A percentile compares a stretch with the other conserved stretches of the same genome.
Conservation (phyloP, 2,113 vertebrate genomes). For the Dolichallabes microphthalmus region DNA sequence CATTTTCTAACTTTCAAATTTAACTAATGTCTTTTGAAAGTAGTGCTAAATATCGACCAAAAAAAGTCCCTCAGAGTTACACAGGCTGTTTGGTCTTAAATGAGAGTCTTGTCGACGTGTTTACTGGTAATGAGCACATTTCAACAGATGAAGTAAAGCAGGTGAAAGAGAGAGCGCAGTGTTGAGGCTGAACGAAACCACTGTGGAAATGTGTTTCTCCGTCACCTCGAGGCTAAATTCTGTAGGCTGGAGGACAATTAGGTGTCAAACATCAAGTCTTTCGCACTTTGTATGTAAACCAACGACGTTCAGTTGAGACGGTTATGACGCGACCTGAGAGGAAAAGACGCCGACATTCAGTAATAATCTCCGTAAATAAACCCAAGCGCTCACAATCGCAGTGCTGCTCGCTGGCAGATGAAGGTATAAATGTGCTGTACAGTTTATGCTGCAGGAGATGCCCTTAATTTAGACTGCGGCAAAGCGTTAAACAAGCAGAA, state of each 20-base stretch:
- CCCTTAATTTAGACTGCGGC: slow-evolving; percentile 14
- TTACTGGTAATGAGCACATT: not conserved
- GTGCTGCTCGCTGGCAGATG: not conserved
- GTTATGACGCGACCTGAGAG: not conserved
- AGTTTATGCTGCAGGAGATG: not conserved
- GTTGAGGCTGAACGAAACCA: not conserved
- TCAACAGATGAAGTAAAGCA: not conserved
- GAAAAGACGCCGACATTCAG: not conserved
- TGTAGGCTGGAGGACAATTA: not conserved
- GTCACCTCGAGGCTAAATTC: not conserved
- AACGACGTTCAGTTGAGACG: not conserved
- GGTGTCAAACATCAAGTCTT: not conserved
- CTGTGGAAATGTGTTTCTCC: too few species aligned
- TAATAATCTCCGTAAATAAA: too few species aligned
- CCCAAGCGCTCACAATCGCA: too few species aligned
- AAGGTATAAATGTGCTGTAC: not conserved
- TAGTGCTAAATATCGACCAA: not conserved
- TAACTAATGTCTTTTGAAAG: not conserved
- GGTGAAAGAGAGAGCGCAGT: not conserved
- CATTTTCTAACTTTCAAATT: not conserved
- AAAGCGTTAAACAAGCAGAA: not conserved
- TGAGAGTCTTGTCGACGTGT: not conserved
- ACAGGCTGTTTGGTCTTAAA: not conserved
- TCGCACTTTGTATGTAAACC: not conserved
- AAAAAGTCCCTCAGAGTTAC: not conserved